Evolutionary conservation across 2,888 invertebrate species (phyloP), one percentile per base, ranked within the genome.

Genomic region (Oeneis ivallda): DNA sequence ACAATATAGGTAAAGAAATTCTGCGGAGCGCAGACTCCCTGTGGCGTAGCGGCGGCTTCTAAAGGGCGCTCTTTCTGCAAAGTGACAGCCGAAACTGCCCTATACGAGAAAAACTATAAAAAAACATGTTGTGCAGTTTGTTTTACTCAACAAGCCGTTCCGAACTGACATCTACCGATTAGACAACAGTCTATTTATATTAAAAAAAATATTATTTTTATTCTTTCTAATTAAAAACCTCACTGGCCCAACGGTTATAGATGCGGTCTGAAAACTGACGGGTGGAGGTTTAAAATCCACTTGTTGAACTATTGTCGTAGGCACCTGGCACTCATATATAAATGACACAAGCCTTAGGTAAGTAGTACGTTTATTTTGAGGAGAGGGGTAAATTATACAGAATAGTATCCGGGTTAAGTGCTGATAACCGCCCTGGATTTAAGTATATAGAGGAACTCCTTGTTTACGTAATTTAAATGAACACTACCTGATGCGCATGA

Each of bases 61-160:
- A 89, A 89, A 87, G 78, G 82, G 57, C 69, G 71, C 75, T 77
- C 80, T 76, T 79, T 86, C 78, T 84, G 74, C 76, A 72, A 76
- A 79, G 73, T 89, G 91, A 91, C 91, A 91, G 88, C 89, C 88
- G 87, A 90, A 89, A 90, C 88, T 83, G 82, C 82, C 81, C 82
- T 75, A 80, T 81, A 79, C 82, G 79, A 80, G 41, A 65, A 68
- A 66, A 66, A 62, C 41, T 76, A 41, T 6, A 41, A 66, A 68
- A 65, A 66, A 62, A 39, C 76, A 79, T 78, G 76, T 78, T 76
- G 70, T 77, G 75, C 79, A 79, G 89, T 89, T 87, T 90, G 87
- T 90, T 90, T 89, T 81, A 84, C 83, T 85, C 82, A 86, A 89
- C 88, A 87, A 85, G 84, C 79, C 78, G 79, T 81, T 80, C 64